A percentile compares a stretch with the other conserved stretches of the same genome.
Evolutionary conservation across 2,797 vertebrate species (phyloP).

Genomic region (Diplodus puntazzo): DNA sequence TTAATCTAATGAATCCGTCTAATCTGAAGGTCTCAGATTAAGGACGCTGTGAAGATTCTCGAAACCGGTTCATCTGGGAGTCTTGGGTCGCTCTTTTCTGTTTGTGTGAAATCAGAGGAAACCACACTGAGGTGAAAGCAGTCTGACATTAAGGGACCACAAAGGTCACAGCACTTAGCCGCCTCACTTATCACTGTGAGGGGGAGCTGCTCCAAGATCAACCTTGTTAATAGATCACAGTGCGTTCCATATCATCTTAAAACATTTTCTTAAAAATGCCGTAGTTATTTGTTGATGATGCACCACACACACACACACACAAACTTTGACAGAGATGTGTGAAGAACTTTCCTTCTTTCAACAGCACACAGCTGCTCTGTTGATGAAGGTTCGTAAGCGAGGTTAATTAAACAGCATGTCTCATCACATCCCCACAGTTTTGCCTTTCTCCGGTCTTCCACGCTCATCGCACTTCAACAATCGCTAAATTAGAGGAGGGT

Average conservation of each 20-base stretch:
- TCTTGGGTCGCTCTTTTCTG: not conserved
- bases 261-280: not conserved
- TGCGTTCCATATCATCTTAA: constrained; percentile 19
- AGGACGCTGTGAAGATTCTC: not conserved
- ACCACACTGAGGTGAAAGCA: constrained; percentile 8
- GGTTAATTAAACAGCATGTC: constrained; percentile 78
- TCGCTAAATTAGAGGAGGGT: not conserved
- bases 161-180: constrained; percentile 36
- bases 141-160: constrained; percentile 12
- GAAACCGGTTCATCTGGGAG: not conserved
- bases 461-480: constrained; percentile 11
- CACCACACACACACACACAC: constrained; percentile 17
- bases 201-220: constrained; percentile 4
- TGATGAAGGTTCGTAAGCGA: constrained; percentile 71
- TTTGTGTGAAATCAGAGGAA: not conserved
- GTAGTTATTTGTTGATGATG: constrained; percentile 36
- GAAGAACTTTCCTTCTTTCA: constrained; percentile 48
- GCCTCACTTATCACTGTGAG: constrained; percentile 7
- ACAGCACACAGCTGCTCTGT: constrained; percentile 60
- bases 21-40: not conserved
- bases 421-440: constrained; percentile 55
- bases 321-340: constrained; percentile 54
- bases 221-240: constrained; percentile 44
- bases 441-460: constrained; percentile 21
- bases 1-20: not conserved